Conservation (phyloP, 2,888 invertebrate species). For the Agrilus cyanescens region DNA sequence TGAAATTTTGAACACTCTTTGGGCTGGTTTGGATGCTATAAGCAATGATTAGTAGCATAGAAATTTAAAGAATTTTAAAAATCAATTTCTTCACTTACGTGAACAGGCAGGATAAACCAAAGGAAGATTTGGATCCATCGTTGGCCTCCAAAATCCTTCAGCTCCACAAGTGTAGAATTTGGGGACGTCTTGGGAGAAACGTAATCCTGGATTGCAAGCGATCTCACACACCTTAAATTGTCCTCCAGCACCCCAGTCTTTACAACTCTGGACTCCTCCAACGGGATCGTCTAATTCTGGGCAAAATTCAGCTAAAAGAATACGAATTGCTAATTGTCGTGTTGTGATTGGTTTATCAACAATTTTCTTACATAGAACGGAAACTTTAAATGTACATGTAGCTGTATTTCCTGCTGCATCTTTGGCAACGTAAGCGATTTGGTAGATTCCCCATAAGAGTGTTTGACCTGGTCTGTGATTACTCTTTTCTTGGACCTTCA, state of each 20-base stretch:
- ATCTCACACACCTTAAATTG: slow-evolving; percentile 94
- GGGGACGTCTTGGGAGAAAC: slow-evolving; percentile 89
- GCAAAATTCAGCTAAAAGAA: slow-evolving; percentile 73
- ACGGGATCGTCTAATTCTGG: slow-evolving; percentile 79
- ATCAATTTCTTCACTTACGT: slow-evolving; percentile 38
- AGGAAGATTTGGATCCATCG: slow-evolving; percentile 63
- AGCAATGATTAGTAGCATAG: slow-evolving; percentile 20
- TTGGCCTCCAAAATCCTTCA: slow-evolving; percentile 95
- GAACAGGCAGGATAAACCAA: slow-evolving; percentile 87
- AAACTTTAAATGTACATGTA: slow-evolving; percentile 83
- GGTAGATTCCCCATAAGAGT: slow-evolving; percentile 81
- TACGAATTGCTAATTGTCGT: slow-evolving; percentile 3
- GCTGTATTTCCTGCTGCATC: slow-evolving; percentile 89
- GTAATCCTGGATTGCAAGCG: slow-evolving; percentile 69
- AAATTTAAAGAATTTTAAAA: background rate
- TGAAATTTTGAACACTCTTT: slow-evolving; percentile 83
- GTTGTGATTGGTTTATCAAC: background rate
- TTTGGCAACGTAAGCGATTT: slow-evolving; percentile 85
- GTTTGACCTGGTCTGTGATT: slow-evolving; percentile 82
- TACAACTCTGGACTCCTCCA: slow-evolving; percentile 83
- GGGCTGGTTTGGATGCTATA: slow-evolving; percentile 75
- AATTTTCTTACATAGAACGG: slow-evolving; percentile 62
- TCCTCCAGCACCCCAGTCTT: slow-evolving; percentile 93
- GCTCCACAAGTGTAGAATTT: slow-evolving; percentile 97
- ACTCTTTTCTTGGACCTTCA: slow-evolving; percentile 68